A percentile compares a stretch with the other conserved stretches of the same genome.
Evolutionary conservation across 2,113 vertebrate genomes (phyloP).

Genomic region (Tichodroma muraria): DNA sequence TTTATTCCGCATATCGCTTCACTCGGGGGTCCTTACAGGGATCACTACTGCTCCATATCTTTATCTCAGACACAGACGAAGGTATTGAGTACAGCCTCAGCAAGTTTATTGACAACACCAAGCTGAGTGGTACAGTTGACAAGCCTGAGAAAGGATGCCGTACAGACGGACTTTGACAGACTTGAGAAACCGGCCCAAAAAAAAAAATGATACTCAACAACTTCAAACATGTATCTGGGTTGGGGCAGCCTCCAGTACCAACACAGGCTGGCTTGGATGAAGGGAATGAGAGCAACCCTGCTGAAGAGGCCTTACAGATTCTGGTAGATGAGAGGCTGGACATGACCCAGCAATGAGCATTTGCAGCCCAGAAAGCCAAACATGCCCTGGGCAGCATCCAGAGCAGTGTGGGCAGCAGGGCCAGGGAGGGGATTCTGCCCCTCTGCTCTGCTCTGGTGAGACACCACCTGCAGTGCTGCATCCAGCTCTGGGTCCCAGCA

Average conservation of each 20-base stretch:
- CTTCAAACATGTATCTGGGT: accelerated
- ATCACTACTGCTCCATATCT: neutral
- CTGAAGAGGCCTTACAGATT: neutral
- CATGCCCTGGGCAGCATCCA: neutral
- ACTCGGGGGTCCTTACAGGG: neutral
- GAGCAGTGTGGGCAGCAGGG: accelerated
- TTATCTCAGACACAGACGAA: accelerated
- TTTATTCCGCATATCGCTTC: too few species aligned
- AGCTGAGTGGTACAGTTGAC: too few species aligned
- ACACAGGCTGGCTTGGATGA: neutral
- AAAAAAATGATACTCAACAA: neutral
- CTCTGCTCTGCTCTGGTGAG: neutral
- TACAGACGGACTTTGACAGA: neutral
- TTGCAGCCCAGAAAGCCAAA: neutral
- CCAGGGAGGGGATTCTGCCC: neutral
- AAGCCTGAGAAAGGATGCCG: neutral
- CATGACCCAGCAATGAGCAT: accelerated
- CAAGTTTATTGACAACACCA: neutral
- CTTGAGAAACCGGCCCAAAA: neutral
- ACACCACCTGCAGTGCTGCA: neutral
- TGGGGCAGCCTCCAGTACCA: neutral
- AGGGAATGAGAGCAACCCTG: neutral
- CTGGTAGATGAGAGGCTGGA: neutral
- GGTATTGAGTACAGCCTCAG: neutral
- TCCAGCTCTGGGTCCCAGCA: neutral